Evolutionary conservation across 2,797 vertebrate genomes (phyloP).

Genomic region (Crocodylus rhombifer): DNA sequence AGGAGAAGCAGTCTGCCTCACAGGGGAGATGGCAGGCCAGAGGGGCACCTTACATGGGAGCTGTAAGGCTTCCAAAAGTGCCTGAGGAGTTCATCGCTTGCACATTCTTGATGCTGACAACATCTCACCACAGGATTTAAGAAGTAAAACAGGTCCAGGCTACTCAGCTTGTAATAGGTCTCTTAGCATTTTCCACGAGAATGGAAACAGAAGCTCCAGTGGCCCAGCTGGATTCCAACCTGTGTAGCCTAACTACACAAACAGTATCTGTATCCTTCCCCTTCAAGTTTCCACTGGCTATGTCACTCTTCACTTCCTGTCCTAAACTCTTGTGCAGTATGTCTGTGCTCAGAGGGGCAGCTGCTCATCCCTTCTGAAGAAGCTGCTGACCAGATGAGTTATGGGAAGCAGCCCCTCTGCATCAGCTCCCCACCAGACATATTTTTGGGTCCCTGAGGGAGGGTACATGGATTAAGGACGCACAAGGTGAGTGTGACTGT

Average conservation of each 20-base stretch:
- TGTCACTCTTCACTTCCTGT: neutral
- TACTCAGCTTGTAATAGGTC: neutral
- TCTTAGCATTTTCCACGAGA: neutral
- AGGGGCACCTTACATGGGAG: too few relatives aligned
- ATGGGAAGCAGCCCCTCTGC: neutral
- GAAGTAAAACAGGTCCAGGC: neutral
- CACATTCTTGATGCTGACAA: neutral
- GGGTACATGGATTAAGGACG: neutral
- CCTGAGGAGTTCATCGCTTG: neutral
- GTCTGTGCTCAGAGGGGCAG: neutral
- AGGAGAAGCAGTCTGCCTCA: neutral
- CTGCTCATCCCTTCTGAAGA: neutral
- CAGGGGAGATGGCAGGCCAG: neutral
- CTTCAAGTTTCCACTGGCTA: neutral
- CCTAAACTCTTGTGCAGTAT: neutral
- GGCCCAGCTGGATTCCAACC: neutral
- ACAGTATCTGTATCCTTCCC: neutral
- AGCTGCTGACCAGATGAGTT: neutral
- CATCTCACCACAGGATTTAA: neutral
- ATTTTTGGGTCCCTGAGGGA: neutral
- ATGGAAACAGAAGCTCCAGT: neutral
- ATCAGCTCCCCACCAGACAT: too few relatives aligned
- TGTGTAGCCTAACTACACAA: neutral
- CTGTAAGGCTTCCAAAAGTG: neutral
- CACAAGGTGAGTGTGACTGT: neutral